phyloP scores from a whole-genome alignment of 2,888 invertebrate species.

The Lasius fuliginosus region DNA sequence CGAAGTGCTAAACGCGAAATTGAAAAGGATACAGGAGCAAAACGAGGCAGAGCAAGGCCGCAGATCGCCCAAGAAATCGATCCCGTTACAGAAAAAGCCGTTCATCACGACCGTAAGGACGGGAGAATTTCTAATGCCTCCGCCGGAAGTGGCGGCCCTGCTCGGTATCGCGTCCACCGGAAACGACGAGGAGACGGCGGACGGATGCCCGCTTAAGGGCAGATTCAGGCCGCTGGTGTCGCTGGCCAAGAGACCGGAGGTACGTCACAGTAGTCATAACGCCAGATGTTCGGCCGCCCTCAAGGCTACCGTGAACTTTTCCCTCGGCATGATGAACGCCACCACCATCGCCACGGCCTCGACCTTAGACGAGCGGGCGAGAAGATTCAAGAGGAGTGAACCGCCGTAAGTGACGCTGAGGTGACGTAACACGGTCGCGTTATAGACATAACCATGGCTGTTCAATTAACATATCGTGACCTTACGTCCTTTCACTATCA shows the following conservation, averaged over 20 bases:
- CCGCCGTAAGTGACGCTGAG: constrained; percentile 60
- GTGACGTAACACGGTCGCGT: constrained; percentile 11
- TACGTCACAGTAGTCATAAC: constrained; percentile 83
- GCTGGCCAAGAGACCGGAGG: constrained; percentile 81
- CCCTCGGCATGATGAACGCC: constrained; percentile 78
- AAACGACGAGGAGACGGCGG: constrained; percentile 66
- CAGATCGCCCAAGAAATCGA: constrained; percentile 64
- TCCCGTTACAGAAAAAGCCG: constrained; percentile 85
- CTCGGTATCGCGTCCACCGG: constrained; percentile 87
- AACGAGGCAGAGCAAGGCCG: constrained; percentile 83
- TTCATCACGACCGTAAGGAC: constrained; percentile 94
- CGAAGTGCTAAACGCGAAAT: constrained; percentile 91
- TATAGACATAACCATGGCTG: neutral
- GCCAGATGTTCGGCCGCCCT: constrained; percentile 81
- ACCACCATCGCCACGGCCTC: constrained; percentile 71
- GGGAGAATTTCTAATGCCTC: constrained; percentile 93
- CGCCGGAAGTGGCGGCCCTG: constrained; percentile 90
- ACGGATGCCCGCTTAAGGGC: constrained; percentile 72
- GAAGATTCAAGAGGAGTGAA: constrained; percentile 65
- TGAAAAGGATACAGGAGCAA: constrained; percentile 90
- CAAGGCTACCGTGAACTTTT: constrained; percentile 83
- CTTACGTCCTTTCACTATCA: neutral
- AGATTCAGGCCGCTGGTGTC: constrained; percentile 80
- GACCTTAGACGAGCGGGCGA: constrained; percentile 73
- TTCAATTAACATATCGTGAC: constrained; percentile 26